A percentile compares a stretch with the other conserved stretches of the same genome.
Conservation (phyloP, 2,113 vertebrate species). For the Chrysemys picta region DNA sequence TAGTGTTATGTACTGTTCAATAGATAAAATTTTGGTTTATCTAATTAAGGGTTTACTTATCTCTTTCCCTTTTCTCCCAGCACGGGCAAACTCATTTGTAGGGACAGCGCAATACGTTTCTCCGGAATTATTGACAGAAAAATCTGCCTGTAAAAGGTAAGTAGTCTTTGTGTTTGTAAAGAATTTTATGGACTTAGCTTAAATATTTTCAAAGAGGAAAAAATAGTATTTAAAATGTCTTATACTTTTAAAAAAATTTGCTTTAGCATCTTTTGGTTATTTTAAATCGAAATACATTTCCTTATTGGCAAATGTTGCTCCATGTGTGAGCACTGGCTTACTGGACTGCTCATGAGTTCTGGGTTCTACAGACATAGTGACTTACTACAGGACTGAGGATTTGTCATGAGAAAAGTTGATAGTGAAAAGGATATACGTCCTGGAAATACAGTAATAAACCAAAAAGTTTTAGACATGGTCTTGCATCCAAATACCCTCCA, state of each 20-base stretch:
- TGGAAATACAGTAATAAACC: background rate
- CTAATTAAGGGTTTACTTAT: background rate
- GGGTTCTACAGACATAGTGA: background rate
- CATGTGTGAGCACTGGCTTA: background rate
- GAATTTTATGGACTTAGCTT: background rate
- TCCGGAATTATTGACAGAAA: slow-evolving; percentile 97
- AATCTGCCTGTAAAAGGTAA: slow-evolving; percentile 99
- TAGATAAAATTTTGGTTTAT: background rate
- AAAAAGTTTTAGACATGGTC: background rate
- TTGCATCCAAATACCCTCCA: background rate
- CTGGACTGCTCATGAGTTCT: background rate
- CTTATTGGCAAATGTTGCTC: background rate
- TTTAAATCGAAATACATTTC: background rate
- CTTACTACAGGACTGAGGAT: background rate
- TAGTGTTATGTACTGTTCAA: background rate
- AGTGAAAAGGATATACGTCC: background rate
- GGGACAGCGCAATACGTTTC: slow-evolving; percentile 99
- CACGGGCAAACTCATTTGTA: slow-evolving; percentile 97
- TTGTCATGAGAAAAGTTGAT: background rate
- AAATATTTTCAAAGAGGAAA: background rate
- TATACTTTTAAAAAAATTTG: background rate
- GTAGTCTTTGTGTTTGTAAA: background rate
- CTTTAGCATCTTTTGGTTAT: background rate
- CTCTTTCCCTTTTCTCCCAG: slow-evolving; percentile 65
- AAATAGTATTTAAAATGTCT: background rate